Evolutionary conservation across 2,113 vertebrate genomes (phyloP), one percentile per base, ranked within the genome.

Genomic region (Vulpes vulpes): DNA sequence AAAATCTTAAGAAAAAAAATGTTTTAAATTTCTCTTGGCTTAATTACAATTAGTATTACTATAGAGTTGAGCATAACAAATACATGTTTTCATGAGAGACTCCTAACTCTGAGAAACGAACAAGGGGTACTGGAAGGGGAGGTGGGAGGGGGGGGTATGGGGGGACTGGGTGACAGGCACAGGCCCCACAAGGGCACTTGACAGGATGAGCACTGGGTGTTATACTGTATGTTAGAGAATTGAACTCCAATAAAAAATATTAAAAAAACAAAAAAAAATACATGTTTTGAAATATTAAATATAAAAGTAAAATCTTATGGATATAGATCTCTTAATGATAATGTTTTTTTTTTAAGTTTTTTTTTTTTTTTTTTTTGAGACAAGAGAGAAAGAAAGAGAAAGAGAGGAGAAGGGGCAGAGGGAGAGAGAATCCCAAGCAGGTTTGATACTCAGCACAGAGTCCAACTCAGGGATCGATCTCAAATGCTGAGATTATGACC

Each of bases 301-400:
- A 62, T 43, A 51, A 84, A 57, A 27, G 71, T 85, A 90, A 80
- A 74, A 95, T 59, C 73, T 74, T 79, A 94, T 83, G 22, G 25
- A 89, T 64, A 25, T 85, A 9, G 12, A 15, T 80, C 35, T 67
- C 57, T 87, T 81, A 83, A 89, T 65, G 25, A 96, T 53, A 15
- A 86, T 17, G 25, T 12, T 38, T 43, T 43, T 43, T 43, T 43
- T 43, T 7, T 43, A 43, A 43, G 25, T 49, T 15, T 8, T n/a
- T 67, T 49, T 49, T 74, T 5, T 19, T 67, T 69, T 67, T 32
- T 32, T 32, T 32, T n/a, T n/a, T 67, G 16, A n/a, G 65, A 19
- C 7, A 69, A 43, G 43, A 43, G 6, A 43, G 6, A 17, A 32
- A 43, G 6, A 17, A 32, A 67, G 65, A 64, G 22, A 62, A 25